A percentile compares a stretch with the other conserved stretches of the same genome.
Evolutionary conservation across 1,140 invertebrate genomes (phyloP).

Genomic region (Platyura marginata): DNA sequence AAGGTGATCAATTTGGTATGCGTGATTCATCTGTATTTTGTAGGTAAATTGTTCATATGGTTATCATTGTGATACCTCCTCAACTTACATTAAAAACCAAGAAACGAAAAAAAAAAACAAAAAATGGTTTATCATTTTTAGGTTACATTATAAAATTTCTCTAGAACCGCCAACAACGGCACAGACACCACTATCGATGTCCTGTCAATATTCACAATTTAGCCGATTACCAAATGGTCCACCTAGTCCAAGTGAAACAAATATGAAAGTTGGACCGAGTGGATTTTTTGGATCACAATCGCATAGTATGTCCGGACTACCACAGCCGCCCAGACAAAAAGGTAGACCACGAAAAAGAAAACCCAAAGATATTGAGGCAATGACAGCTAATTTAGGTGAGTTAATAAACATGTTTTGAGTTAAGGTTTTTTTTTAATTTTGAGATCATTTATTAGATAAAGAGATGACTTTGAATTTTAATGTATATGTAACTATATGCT

Average conservation of each 20-base stretch:
- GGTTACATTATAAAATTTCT: slow-evolving; percentile 64
- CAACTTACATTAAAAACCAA: too few relatives aligned
- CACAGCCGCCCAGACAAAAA: slow-evolving; percentile 61
- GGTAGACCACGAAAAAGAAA: slow-evolving; percentile 81
- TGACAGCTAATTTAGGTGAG: slow-evolving; percentile 69
- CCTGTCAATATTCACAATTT: slow-evolving; percentile 30
- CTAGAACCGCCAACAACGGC: slow-evolving; percentile 36
- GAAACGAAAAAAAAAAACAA: too few relatives aligned
- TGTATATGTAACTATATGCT: too few relatives aligned
- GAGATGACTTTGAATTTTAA: too few relatives aligned
- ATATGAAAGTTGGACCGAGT: slow-evolving; percentile 20
- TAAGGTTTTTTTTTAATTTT: too few relatives aligned
- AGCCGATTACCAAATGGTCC: slow-evolving; percentile 23
- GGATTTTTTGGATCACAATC: slow-evolving; percentile 21
- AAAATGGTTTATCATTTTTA: slow-evolving; percentile 12
- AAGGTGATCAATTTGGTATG: slow-evolving; percentile 89
- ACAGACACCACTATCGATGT: slow-evolving; percentile 39
- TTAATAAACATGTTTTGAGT: too few relatives aligned
- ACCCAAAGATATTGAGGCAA: slow-evolving; percentile 66
- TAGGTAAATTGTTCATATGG: slow-evolving; percentile 22
- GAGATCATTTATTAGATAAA: too few relatives aligned
- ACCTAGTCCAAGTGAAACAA: slow-evolving; percentile 15
- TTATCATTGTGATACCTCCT: too few relatives aligned
- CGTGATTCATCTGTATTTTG: slow-evolving; percentile 66
- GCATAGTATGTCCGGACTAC: slow-evolving; percentile 14